Percentiles rank a stretch among this genome's conserved stretches.
These are phyloP conservation scores for Drosophila miranda DNA, from an alignment of 1,140 invertebrate genomes.

Conservation along the genomic window DNA sequence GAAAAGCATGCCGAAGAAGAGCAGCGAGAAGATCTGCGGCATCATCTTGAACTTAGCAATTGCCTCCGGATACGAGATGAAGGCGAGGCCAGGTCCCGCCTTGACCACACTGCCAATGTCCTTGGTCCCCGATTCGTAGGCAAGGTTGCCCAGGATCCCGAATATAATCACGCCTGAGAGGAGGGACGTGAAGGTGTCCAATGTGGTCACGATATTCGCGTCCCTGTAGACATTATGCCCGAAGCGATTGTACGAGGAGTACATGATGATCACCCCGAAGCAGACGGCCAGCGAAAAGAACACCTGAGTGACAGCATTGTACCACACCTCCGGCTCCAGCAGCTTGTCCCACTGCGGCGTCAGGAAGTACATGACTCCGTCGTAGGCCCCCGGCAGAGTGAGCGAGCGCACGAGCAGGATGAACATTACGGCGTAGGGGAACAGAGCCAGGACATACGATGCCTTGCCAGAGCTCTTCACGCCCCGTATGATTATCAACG, in stretches of 20 bases:
- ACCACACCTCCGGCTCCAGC: slow-evolving; percentile 88
- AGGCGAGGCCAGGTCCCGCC: slow-evolving; percentile 87
- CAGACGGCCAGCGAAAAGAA: slow-evolving; percentile 88
- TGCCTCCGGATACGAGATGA: slow-evolving; percentile 94
- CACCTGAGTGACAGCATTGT: slow-evolving; percentile 87
- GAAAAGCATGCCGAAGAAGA: slow-evolving; percentile 95
- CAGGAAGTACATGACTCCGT: slow-evolving; percentile 91
- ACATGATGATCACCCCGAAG: slow-evolving; percentile 92
- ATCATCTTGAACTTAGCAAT: slow-evolving; percentile 90
- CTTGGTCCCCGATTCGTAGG: slow-evolving; percentile 85
- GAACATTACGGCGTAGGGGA: slow-evolving; percentile 92
- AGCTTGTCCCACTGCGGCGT: slow-evolving; percentile 89
- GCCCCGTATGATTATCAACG: slow-evolving; percentile 90
- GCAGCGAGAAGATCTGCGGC: slow-evolving; percentile 92
- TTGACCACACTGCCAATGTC: slow-evolving; percentile 83
- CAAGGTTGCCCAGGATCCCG: slow-evolving; percentile 90
- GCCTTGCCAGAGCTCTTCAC: slow-evolving; percentile 91
- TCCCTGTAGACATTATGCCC: slow-evolving; percentile 89
- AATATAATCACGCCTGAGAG: slow-evolving; percentile 94
- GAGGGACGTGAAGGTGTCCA: slow-evolving; percentile 92
- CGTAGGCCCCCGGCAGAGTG: slow-evolving; percentile 89
- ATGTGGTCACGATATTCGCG: slow-evolving; percentile 88
- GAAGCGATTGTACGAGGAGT: slow-evolving; percentile 93
- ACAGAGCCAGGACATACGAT: slow-evolving; percentile 92
- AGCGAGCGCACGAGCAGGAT: slow-evolving; percentile 88